Evolutionary conservation across 2,797 vertebrate species (phyloP), one percentile per base, ranked within the genome.

Genomic region (Xyrichtys novacula): DNA sequence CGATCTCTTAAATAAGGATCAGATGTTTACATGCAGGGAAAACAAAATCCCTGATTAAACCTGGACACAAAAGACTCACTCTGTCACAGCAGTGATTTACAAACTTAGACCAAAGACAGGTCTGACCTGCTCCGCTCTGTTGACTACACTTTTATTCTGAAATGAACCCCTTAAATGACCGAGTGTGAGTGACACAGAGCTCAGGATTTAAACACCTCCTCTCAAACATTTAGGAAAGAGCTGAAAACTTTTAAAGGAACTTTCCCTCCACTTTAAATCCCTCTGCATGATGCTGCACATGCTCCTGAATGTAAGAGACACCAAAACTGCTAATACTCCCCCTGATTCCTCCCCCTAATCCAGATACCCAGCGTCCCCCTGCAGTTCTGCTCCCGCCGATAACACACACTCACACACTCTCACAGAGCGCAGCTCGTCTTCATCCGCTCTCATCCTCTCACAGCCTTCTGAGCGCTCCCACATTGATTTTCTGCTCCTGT

Each of bases 361-460:
- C 39, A 38, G 19, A 42, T 7, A 25, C 2, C 26, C 16, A 19
- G 15, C 26, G 39, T 46, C 2, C 53, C 20, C 16, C 7, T 29
- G 28, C 7, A 6, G 32, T 12, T n/a, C n/a, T n/a, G n/a, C n/a
- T n/a, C n/a, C n/a, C n/a, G n/a, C n/a, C n/a, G n/a, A n/a, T n/a
- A n/a, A n/a, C n/a, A n/a, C n/a, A n/a, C n/a, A n/a, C n/a, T n/a
- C n/a, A n/a, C 32, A 46, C 36, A 52, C n/a, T n/a, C 32, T 39
- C 36, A 52, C 26, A 26, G 22, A 16, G 22, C 40, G 3, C 44
- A 17, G 50, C 25, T 48, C 15, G 0, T 36, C 26, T 66, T 66
- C 34, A 32, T 20, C 68, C 46, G 11, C 65, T 70, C 60, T 52
- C 42, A 23, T 77, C 73, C 42, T 76, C 68, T 71, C 94, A 43